These are phyloP conservation scores for Burhinus oedicnemus DNA, from an alignment of 2,113 vertebrate species.

Conservation along the genomic window DNA sequence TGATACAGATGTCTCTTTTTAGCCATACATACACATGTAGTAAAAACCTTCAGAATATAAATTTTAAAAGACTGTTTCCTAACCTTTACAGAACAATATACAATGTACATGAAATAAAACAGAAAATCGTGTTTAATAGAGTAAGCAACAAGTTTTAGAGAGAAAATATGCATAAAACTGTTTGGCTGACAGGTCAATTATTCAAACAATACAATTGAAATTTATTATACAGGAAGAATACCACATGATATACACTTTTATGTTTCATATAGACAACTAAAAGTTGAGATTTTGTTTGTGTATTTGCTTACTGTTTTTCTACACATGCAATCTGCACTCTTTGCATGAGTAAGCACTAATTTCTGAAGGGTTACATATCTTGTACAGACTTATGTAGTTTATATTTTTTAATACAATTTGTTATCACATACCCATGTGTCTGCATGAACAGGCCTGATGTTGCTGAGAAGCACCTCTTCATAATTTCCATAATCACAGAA, in stretches of 20 bases:
- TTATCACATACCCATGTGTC: constrained; percentile 89
- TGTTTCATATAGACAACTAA: constrained; percentile 20
- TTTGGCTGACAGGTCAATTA: constrained; percentile 28
- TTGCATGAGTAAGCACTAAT: constrained; percentile 8
- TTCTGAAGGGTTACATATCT: constrained; percentile 44
- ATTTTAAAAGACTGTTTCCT: constrained; percentile 40
- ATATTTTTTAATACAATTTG: constrained; percentile 71
- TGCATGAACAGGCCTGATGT: constrained; percentile 89
- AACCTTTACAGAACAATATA: constrained; percentile 51
- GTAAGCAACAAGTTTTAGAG: constrained; percentile 29
- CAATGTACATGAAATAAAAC: constrained; percentile 29
- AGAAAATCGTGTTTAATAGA: constrained; percentile 19
- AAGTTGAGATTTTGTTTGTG: background rate
- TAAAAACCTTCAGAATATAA: constrained; percentile 39
- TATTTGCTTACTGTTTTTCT: background rate
- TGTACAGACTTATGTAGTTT: constrained; percentile 55
- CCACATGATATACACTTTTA: background rate
- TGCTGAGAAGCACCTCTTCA: constrained; percentile 95
- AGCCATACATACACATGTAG: background rate
- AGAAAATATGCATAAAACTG: constrained; percentile 52
- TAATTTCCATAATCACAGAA: constrained; percentile 98
- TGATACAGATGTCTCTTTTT: constrained; percentile 22
- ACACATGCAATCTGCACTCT: background rate
- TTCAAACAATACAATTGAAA: constrained; percentile 50
- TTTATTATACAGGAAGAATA: constrained; percentile 62